phyloP scores from a whole-genome alignment of 2,797 vertebrate genomes.

The Apodemus agrarius region DNA sequence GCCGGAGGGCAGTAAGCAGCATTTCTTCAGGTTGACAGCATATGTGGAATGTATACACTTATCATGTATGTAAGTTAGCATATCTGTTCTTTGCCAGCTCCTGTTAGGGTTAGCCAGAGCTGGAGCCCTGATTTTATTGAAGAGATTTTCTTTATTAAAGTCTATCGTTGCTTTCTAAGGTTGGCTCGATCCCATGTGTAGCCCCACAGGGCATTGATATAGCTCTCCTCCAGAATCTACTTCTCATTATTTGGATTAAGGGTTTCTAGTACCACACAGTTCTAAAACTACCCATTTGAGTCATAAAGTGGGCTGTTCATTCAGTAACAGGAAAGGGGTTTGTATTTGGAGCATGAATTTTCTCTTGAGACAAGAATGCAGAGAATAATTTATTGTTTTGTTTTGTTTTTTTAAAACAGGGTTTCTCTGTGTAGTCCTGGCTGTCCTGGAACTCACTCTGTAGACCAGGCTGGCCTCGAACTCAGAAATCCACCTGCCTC shows the following conservation, averaged over 20 bases:
- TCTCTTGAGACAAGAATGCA: not conserved
- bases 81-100: not conserved
- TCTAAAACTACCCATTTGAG: not conserved
- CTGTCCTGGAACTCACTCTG: no score
- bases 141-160: not conserved
- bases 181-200: not conserved
- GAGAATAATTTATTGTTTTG: not conserved
- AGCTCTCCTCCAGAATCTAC: not conserved
- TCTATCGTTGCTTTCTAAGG: not conserved
- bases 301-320: not conserved
- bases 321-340: not conserved
- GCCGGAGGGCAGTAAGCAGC: not conserved
- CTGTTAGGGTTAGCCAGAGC: not conserved
- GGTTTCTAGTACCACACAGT: not conserved
- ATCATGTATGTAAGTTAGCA: not conserved
- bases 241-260: not conserved
- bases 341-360: not conserved
- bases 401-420: no score
- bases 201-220: not conserved
- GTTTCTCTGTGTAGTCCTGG: no score
- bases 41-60: not conserved
- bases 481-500: no score
- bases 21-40: not conserved
- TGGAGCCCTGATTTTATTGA: not conserved
- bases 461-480: no score